These are phyloP conservation scores for Stomatorhinus walkeri DNA, from an alignment of 2,797 vertebrate species.

Conservation along the genomic window DNA sequence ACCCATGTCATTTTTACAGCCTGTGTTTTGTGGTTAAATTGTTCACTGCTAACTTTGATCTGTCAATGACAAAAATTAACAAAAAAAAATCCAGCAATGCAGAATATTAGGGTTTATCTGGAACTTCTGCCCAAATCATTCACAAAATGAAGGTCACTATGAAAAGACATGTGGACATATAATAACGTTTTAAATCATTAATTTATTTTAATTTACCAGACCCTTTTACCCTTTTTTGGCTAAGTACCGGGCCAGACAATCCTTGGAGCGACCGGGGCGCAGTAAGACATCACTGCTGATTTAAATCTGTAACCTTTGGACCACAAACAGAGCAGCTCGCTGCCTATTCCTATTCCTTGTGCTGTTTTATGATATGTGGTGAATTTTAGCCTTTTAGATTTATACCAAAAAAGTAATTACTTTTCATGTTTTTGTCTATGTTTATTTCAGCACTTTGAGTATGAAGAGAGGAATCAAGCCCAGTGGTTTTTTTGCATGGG, in stretches of 20 bases:
- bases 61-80: background rate
- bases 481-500: background rate
- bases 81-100: constrained; percentile 2
- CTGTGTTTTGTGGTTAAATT: background rate
- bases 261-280: background rate
- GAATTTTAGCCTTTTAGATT: background rate
- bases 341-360: background rate
- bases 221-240: background rate
- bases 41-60: background rate
- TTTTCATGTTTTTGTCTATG: background rate
- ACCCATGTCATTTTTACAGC: constrained; percentile 3
- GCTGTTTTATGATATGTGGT: background rate
- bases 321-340: background rate
- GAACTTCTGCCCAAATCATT: background rate
- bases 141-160: background rate
- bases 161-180: background rate
- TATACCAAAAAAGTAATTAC: background rate
- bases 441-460: background rate
- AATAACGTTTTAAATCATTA: background rate
- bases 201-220: background rate
- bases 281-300: background rate
- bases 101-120: background rate
- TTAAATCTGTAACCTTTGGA: background rate
- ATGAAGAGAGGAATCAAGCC: background rate
- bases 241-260: background rate